Evolutionary conservation across 2,888 invertebrate genomes (phyloP), one percentile per base, ranked within the genome.

Genomic region (Parapristionchus giblindavisi): DNA sequence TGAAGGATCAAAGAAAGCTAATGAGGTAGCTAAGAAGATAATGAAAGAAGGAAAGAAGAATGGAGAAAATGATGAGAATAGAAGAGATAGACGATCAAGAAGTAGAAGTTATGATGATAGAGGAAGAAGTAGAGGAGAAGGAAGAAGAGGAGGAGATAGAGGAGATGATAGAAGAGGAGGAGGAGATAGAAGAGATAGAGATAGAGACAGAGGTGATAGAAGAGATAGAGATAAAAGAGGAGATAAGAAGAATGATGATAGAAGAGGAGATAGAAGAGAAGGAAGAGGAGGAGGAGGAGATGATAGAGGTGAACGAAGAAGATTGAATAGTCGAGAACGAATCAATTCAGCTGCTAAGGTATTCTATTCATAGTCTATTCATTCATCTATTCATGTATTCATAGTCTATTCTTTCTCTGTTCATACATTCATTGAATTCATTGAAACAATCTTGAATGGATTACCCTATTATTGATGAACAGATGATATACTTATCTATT

Each of bases 11-110:
- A 77, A 71, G 17, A 75, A 75, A 58, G 75, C 75, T 34, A 60
- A 61, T 24, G 66, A 56, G 32, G 77, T 77, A 40, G 79, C 79
- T 32, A 75, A 77, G 34, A 77, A 78, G 71, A 68, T 80, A 6
- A 79, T 77, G 11, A 78, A 77, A 27, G 63, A 70, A 27, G 66
- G 60, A n/a, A 52, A 73, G 54, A 54, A 51, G 65, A 56, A 68
- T 71, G 56, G 68, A 68, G 68, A 68, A 32, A 27, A 43, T 21
- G 43, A 52, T 52, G 34, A 27, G 60, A 61, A 54, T 54, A 24
- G 79, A 74, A 63, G 72, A 40, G 78, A 78, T 66, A 17, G 77
- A 72, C 27, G 65, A 58, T 6, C 77, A 68, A 6, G 76, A 68
- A 52, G 78, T 72, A 32, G 52, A 34, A 68, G 68, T 27, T 71